Base-by-base conservation (phyloP, 2,797 vertebrate species). In the Lepidocolaptes lacrymiger region DNA sequence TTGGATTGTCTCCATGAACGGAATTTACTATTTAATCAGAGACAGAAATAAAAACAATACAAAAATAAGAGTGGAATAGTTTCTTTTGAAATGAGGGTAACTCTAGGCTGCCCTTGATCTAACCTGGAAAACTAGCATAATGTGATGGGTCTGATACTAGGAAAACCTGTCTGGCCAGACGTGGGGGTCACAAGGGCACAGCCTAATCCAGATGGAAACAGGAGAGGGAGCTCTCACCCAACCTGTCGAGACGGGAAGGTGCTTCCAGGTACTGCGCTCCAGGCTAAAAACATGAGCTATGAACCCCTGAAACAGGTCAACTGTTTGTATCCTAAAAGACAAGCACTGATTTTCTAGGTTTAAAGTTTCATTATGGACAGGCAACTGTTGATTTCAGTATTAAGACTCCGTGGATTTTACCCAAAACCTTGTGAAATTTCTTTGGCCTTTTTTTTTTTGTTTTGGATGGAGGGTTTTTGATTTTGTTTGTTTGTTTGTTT, bases 191-290 rank as follows among this genome's bases (percentile, higher is more conserved):
- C 11, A 12, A 67, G 74, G 74, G 52, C 63, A 58, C 27, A n/a
- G 15, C 34, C 64, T 92, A 63, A 91, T 79, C 52, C 21, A 48
- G 59, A 34, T 28, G 43, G 67, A 89, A 94, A 95, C 91, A 87
- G 94, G 88, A 97, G 93, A 30, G 90, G 93, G 96, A 96, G 96
- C 94, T 91, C 89, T 95, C 74, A 91, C 14, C 76, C 80, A 94
- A 72, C 13, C 83, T 64, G 88, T 58, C 4, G 27, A 56, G 54
- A 26, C 1, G 0, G 19, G 21, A 91, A 93, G 89, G 83, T 96
- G 88, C 1, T 67, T 51, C 55, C 90, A 93, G 88, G 93, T 96
- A 34, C 13, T 52, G 52, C 16, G 12, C 48, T 39, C 26, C 26
- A 22, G 39, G 30, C 8, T 76, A 4, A 88, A 37, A 79, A 41